phyloP scores from a whole-genome alignment of 2,113 vertebrate genomes.

The Madoqua kirkii region DNA sequence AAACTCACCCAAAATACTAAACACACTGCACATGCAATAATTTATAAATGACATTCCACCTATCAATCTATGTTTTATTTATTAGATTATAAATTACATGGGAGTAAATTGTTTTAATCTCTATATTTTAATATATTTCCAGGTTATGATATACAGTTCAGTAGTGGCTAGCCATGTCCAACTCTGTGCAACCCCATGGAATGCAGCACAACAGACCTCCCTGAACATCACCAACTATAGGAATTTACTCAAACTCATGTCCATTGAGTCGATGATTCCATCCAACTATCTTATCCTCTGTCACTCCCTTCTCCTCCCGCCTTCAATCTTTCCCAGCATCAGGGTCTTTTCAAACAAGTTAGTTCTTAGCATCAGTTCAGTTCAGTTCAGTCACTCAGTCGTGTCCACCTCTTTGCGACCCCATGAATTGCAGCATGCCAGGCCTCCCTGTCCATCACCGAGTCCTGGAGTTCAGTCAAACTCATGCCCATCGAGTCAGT shows the following conservation, averaged over 20 bases:
- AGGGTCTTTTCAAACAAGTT: background rate
- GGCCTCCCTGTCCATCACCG: too few relatives aligned
- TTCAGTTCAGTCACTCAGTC: too few relatives aligned
- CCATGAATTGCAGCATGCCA: too few relatives aligned
- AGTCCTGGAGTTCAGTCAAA: too few relatives aligned
- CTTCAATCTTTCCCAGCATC: background rate
- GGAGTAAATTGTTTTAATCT: background rate
- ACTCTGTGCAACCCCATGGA: background rate
- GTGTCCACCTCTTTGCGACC: too few relatives aligned
- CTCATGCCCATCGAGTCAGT: accelerated
- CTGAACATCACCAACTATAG: background rate
- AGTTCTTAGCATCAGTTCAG: background rate
- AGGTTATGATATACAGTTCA: background rate
- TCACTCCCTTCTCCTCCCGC: accelerated
- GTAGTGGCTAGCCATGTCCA: background rate
- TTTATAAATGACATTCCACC: background rate
- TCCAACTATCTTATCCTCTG: background rate
- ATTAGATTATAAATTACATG: background rate
- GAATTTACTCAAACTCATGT: background rate
- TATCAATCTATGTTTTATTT: background rate
- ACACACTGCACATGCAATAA: background rate
- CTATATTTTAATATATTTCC: background rate
- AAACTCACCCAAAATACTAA: background rate
- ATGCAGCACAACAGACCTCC: background rate
- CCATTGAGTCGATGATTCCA: background rate